These are phyloP conservation scores for Carterocephalus palaemon DNA, from an alignment of 2,888 invertebrate species.

Conservation along the genomic window DNA sequence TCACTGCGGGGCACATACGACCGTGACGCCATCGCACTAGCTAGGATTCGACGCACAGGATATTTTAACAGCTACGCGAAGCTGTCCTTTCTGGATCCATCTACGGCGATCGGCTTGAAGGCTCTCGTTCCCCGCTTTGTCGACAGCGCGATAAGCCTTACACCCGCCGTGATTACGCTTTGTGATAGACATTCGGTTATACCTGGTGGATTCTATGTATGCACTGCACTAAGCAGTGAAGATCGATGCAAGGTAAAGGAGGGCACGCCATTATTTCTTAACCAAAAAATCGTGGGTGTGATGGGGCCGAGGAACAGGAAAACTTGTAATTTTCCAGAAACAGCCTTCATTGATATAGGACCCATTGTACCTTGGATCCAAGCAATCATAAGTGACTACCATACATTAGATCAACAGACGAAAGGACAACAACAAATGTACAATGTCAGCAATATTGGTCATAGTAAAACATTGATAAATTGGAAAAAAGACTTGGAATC, in stretches of 20 bases:
- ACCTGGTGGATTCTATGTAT: constrained; percentile 40
- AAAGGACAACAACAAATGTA: background rate
- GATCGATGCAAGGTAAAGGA: constrained; percentile 37
- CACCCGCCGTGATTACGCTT: constrained; percentile 37
- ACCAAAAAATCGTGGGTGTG: constrained; percentile 38
- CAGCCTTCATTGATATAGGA: constrained; percentile 22
- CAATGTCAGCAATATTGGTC: background rate
- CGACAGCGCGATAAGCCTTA: constrained; percentile 31
- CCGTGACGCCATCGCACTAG: background rate
- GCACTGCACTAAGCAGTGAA: constrained; percentile 36
- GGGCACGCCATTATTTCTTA: constrained; percentile 49
- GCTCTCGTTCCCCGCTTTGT: constrained; percentile 39
- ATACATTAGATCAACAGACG: background rate
- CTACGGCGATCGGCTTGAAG: constrained; percentile 38
- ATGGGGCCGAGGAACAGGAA: constrained; percentile 24
- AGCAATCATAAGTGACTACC: constrained; percentile 23
- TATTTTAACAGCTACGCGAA: constrained; percentile 26
- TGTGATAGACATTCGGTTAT: constrained; percentile 35
- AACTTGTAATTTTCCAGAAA: constrained; percentile 8
- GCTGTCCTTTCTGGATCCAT: constrained; percentile 40
- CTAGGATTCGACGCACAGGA: background rate
- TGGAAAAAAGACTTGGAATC: too few relatives aligned
- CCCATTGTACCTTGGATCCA: constrained; percentile 41
- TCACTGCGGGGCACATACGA: background rate
- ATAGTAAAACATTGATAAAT: too few relatives aligned